Base-by-base conservation (phyloP, 1,140 invertebrate species). In the Rhizoglyphus robini region DNA sequence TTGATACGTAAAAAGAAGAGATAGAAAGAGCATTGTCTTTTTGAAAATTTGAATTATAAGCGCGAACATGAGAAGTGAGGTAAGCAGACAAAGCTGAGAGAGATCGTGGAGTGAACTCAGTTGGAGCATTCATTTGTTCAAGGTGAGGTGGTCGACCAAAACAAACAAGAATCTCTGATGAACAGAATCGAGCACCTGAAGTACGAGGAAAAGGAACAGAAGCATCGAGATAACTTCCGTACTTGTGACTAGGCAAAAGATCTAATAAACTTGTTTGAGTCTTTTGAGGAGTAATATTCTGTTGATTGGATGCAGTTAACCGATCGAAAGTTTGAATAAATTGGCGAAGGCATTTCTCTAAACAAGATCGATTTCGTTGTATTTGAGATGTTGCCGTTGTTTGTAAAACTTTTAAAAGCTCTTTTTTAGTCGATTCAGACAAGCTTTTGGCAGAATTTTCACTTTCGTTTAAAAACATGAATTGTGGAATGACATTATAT, bases 171-270 rank as follows among this genome's bases (percentile, higher is more conserved):
- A 85, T 82, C 69, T 81, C 82, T 31, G 86, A 87, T 41, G 86
- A 86, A 76, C 88, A 93, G 80, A 96, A 97, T 73, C 87, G 86
- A 0, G 89, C 91, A 3, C 91, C 91, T 15, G 88, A 94, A 0
- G 91, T 96, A 63, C 90, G 79, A 0, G 92, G 92, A 78, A 94
- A 96, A 0, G 92, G 92, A 68, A 96, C 88, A 70, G 86, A 88
- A n/a, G 85, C 71, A 69, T 80, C 79, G 58, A 75, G 74, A 70
- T 74, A 75, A 32, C 73, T 73, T 34, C 73, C 74, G 62, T 75
- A 76, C 1, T 69, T 29, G 25, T 64, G 63, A 51, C 46, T 51
- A 4, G 63, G 46, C 1, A 64, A 27, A 8, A 57, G 13, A 49
- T 70, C 67, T 23, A 49, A 23, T 60, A 67, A 63, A 60, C 32